Base-by-base conservation (phyloP, 2,888 invertebrate species). In the Blera fallax region DNA sequence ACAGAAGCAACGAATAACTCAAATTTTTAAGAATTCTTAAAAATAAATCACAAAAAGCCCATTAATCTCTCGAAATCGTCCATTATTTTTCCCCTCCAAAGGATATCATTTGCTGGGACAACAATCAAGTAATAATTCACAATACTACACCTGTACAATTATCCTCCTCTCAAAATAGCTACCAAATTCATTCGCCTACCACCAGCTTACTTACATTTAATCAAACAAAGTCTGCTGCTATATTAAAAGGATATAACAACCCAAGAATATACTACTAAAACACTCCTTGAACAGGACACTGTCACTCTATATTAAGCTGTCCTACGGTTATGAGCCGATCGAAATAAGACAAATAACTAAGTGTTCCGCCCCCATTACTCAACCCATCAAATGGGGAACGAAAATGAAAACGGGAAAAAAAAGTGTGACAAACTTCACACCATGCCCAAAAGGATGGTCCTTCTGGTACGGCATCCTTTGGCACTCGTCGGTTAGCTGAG, bases 201-300 rank as follows among this genome's bases (percentile, higher is more conserved):
- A 24, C 14, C 4, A 14, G 27, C 43, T 50, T 29, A 11, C 40
- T 34, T 14, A 58, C 72, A 70, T 77, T 77, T 72, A 70, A 72
- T 70, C 56, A 76, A 81, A 70, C 58, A 70, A 70, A 52, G 82
- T 82, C 64, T 64, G 11, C 64, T 64, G 11, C 50, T 18, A 29
- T 72, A 78, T 78, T 62, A 73, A 78, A 69, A 62, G 62, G 69
- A 81, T 37, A 81, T 54, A 52, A 79, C 69, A 56, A 45, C 32
- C 54, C 29, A 34, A 2, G 24, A 77, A 60, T 45, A 45, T 54
- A n/a, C 45, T 14, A 56, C 24, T 73, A 73, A 80, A 73, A 45
- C 54, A 37, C 32, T 60, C 62, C 45, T 5, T 32, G 21, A 34
- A 65, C 18, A 50, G 14, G 29, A 58, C 29, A 79, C 24, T 65